Percentiles rank a stretch among this genome's conserved stretches.
phyloP scores from a whole-genome alignment of 2,113 vertebrate species.

The Gobius niger region DNA sequence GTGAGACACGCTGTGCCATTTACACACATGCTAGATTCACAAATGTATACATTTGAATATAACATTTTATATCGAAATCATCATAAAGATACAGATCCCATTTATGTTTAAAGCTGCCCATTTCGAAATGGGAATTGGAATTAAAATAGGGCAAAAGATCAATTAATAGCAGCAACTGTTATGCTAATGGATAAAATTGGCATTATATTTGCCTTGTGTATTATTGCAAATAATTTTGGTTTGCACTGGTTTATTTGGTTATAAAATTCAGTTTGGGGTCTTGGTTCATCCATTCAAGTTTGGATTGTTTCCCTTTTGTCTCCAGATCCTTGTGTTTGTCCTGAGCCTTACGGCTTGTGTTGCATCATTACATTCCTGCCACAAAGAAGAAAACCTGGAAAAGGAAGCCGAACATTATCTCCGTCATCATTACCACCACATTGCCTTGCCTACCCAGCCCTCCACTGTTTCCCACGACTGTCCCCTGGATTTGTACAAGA shows the following conservation, averaged over 20 bases:
- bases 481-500: slow-evolving; percentile 30
- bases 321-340: neutral
- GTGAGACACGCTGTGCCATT: slow-evolving; percentile 3
- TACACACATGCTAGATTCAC: neutral
- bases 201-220: neutral
- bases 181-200: too few species aligned
- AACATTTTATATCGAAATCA: too few species aligned
- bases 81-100: too few species aligned
- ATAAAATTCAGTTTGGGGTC: neutral
- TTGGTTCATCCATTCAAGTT: neutral
- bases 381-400: slow-evolving; percentile 6
- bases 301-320: neutral
- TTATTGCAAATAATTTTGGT: neutral
- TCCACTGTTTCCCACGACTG: accelerated
- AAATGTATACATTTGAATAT: neutral
- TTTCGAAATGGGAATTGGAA: too few species aligned
- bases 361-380: slow-evolving; percentile 23
- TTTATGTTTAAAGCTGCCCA: too few species aligned
- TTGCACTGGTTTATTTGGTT: neutral
- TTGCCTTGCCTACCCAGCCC: accelerated
- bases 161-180: too few species aligned
- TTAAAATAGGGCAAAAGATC: too few species aligned
- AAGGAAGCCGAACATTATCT: slow-evolving; percentile 21
- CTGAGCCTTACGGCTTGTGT: neutral
- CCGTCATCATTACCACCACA: slow-evolving; percentile 9